Evolutionary conservation across 2,113 vertebrate species (phyloP).

Genomic region (Spea multiplicata): DNA sequence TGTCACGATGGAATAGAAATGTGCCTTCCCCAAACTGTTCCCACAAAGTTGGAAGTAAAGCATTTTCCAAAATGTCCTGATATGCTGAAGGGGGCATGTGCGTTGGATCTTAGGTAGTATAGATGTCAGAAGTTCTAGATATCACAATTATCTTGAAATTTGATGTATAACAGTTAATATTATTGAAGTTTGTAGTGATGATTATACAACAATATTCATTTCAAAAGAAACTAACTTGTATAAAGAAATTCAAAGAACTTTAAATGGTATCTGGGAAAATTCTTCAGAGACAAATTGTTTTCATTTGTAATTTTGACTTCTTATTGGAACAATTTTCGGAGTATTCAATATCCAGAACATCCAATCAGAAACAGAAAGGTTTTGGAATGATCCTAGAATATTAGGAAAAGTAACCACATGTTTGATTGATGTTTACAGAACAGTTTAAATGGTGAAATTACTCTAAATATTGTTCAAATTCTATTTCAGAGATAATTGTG

Average conservation of each 20-base stretch:
- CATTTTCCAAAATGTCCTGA: too few species aligned
- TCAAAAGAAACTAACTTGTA: not conserved
- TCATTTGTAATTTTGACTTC: slow-evolving; percentile 1
- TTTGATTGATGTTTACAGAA: slow-evolving; percentile 1
- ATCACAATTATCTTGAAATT: not conserved
- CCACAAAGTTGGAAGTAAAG: too few species aligned
- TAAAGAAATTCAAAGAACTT: not conserved
- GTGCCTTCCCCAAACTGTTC: too few species aligned
- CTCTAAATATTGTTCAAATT: not conserved
- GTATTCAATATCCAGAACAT: not conserved
- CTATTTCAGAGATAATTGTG: not conserved
- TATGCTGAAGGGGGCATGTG: too few species aligned
- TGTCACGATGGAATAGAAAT: too few species aligned
- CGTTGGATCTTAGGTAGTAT: too few species aligned
- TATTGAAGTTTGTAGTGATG: not conserved
- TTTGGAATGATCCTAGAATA: not conserved
- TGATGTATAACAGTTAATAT: not conserved
- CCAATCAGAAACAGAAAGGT: not conserved
- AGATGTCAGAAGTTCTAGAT: too few species aligned
- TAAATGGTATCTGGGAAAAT: not conserved
- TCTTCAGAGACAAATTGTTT: not conserved
- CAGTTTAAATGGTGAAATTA: slow-evolving; percentile 3
- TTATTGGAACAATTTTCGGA: not conserved
- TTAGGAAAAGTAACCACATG: not conserved
- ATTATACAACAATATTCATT: not conserved